phyloP scores from a whole-genome alignment of 35 echinoderm and acorn worm genomes.

The Apostichopus californicus region DNA sequence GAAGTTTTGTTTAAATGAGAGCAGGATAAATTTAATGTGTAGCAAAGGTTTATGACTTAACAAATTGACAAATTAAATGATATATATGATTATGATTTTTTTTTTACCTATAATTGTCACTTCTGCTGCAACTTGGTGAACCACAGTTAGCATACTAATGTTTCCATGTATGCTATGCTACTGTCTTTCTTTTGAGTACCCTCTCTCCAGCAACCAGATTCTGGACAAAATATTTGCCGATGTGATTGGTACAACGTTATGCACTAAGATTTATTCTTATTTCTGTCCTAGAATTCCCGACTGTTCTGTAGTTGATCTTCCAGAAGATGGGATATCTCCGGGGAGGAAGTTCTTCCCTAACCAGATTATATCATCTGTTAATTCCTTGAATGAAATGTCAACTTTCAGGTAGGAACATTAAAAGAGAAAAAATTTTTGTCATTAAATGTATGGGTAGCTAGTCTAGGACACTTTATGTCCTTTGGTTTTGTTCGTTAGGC shows the following conservation, averaged over 20 bases:
- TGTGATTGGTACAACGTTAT: background rate
- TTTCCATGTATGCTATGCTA: too few relatives aligned
- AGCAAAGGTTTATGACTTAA: too few relatives aligned
- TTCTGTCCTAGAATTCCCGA: constrained; percentile 1
- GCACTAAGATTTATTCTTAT: background rate
- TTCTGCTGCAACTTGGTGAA: too few relatives aligned
- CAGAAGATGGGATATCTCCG: constrained; percentile 10
- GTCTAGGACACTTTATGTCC: too few relatives aligned
- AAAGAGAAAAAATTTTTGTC: background rate
- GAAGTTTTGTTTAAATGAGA: too few relatives aligned
- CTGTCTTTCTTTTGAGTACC: too few relatives aligned
- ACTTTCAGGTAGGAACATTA: constrained; percentile 13
- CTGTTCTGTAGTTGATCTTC: constrained; percentile 13
- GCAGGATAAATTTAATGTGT: too few relatives aligned
- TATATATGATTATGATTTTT: too few relatives aligned
- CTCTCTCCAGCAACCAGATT: background rate
- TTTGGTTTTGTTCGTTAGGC: background rate
- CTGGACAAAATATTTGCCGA: background rate
- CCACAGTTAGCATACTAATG: too few relatives aligned
- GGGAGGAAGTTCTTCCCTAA: constrained; percentile 16
- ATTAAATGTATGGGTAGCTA: background rate
- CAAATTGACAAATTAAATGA: too few relatives aligned
- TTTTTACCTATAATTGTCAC: too few relatives aligned
- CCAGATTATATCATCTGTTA: constrained; percentile 19
- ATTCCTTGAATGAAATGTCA: background rate